phyloP scores from a whole-genome alignment of 1,140 invertebrate species.

The Brachionus sp. region DNA sequence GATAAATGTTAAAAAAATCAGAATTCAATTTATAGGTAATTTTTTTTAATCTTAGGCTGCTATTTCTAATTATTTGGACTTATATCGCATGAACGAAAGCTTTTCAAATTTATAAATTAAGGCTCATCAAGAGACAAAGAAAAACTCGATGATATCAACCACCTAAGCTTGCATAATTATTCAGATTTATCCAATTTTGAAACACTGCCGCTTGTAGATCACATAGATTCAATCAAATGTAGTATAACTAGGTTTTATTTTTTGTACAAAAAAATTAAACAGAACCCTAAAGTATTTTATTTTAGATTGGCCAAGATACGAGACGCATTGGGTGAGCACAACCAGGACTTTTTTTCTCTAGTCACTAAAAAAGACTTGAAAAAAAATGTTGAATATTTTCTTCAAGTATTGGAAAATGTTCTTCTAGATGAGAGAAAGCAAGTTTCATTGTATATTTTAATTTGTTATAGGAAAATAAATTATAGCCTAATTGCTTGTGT shows the following conservation, averaged over 20 bases:
- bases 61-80: background rate
- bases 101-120: background rate
- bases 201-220: conserved; percentile 13
- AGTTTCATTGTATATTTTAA: conserved; percentile 43
- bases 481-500: background rate
- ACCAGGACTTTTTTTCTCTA: conserved; percentile 25
- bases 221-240: conserved; percentile 43
- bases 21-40: conserved; percentile 44
- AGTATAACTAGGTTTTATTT: conserved; percentile 35
- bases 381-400: conserved; percentile 44
- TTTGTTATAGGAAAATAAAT: conserved; percentile 35
- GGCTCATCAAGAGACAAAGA: background rate
- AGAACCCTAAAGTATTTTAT: background rate
- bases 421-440: conserved; percentile 45
- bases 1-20: conserved; percentile 46
- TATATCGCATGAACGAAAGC: background rate
- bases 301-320: conserved; percentile 31
- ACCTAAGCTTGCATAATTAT: conserved; percentile 15
- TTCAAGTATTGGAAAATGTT: conserved; percentile 37
- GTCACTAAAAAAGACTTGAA: conserved; percentile 30
- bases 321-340: conserved; percentile 2
- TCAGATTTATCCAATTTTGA: conserved; percentile 42
- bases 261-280: background rate
- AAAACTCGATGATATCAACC: conserved; percentile 29
- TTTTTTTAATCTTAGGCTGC: background rate